Percentiles rank a stretch among this genome's conserved stretches.
phyloP scores from a whole-genome alignment of 2,888 invertebrate genomes.

The Ernsta delagoae region DNA sequence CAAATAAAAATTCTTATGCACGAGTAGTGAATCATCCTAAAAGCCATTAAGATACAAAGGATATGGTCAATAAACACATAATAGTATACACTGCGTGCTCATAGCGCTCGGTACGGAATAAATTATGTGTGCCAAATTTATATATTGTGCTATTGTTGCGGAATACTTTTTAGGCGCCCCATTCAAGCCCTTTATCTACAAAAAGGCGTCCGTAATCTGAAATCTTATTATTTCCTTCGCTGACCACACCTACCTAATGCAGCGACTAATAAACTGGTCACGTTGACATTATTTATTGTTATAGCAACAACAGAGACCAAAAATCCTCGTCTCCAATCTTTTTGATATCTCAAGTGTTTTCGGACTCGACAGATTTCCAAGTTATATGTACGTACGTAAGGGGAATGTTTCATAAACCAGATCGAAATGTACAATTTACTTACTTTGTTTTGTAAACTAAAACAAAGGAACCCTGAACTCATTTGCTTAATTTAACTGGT shows the following conservation, averaged over 20 bases:
- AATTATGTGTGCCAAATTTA: conserved; percentile 59
- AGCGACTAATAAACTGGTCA: conserved; percentile 79
- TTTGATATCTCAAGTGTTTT: conserved; percentile 59
- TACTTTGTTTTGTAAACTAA: too few relatives aligned
- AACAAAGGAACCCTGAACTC: too few relatives aligned
- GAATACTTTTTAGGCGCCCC: conserved; percentile 56
- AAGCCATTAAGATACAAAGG: conserved; percentile 73
- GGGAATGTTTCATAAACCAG: not conserved
- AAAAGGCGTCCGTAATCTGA: conserved; percentile 59
- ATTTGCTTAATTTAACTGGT: too few relatives aligned
- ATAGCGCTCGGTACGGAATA: conserved; percentile 58
- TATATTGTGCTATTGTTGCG: conserved; percentile 54
- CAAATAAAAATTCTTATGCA: conserved; percentile 53
- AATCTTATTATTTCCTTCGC: conserved; percentile 58
- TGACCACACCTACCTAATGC: conserved; percentile 66
- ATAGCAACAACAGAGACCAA: conserved; percentile 71
- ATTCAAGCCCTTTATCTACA: conserved; percentile 58
- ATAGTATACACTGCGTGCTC: conserved; percentile 50
- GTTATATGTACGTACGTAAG: conserved; percentile 9
- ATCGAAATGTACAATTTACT: not conserved
- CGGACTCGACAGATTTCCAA: conserved; percentile 45
- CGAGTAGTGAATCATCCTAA: conserved; percentile 67
- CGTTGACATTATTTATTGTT: conserved; percentile 81
- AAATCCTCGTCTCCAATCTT: conserved; percentile 60
- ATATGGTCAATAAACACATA: conserved; percentile 78